Conservation (phyloP, 2,113 vertebrate genomes). For the Amphiprion ocellaris region DNA sequence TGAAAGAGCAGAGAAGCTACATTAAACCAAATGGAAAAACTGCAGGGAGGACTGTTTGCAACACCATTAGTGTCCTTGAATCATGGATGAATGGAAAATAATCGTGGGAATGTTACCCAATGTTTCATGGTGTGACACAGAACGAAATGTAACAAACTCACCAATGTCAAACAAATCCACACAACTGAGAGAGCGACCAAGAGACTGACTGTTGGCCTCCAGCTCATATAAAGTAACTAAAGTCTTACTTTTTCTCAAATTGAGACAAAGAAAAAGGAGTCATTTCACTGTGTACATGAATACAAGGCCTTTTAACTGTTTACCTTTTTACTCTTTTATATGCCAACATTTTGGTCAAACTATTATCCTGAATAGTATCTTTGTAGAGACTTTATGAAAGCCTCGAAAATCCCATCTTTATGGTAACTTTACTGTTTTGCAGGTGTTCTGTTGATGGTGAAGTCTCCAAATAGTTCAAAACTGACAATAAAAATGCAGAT, state of each 20-base stretch:
- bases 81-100: not conserved
- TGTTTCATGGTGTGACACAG: not conserved
- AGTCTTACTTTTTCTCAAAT: constrained; percentile 5
- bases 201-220: no score
- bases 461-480: not conserved
- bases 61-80: not conserved
- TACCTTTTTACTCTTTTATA: no score
- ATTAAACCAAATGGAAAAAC: not conserved
- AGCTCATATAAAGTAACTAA: no score
- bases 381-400: not conserved
- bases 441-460: not conserved
- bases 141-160: not conserved
- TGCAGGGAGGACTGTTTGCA: not conserved
- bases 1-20: no score
- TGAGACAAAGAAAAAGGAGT: not conserved
- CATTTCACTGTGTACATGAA: no score
- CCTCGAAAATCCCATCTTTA: not conserved
- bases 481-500: not conserved
- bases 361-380: no score
- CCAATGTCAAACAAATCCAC: not conserved
- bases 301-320: no score
- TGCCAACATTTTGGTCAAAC: no score
- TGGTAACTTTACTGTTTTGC: not conserved
- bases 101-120: not conserved
- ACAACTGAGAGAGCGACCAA: not conserved